These are phyloP conservation scores for Alosa alosa DNA, from an alignment of 2,113 vertebrate species.

Conservation along the genomic window DNA sequence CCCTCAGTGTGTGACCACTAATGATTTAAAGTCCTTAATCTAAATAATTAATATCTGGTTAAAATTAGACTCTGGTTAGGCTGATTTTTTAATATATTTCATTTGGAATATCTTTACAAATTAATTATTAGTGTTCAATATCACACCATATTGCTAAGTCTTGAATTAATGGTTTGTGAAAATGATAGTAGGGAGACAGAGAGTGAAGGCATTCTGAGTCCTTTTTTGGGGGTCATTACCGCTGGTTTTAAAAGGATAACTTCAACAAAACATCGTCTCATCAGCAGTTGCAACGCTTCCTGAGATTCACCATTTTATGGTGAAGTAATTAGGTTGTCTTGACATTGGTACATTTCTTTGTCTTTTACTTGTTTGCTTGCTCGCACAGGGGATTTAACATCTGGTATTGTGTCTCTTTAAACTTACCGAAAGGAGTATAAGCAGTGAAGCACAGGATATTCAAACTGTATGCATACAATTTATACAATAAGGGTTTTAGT, in stretches of 20 bases:
- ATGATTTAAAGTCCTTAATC: conserved; percentile 51
- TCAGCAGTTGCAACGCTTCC: not conserved
- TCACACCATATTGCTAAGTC: not conserved
- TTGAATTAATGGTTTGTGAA: not conserved
- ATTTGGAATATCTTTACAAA: conserved; percentile 23
- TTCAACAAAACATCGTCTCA: not conserved
- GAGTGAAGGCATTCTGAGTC: not conserved
- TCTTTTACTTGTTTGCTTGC: not conserved
- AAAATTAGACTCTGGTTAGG: conserved; percentile 47
- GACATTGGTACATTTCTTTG: not conserved
- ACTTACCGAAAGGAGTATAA: not conserved
- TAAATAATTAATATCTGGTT: conserved; percentile 58
- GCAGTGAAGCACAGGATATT: not conserved
- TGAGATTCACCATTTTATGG: not conserved
- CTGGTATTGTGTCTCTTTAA: not conserved
- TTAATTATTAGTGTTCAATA: conserved; percentile 16
- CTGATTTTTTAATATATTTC: conserved; percentile 38
- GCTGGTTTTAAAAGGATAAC: not conserved
- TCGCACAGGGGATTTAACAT: not conserved
- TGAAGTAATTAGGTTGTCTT: not conserved
- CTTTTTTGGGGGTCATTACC: not conserved
- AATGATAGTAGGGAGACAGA: not conserved
- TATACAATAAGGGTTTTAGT: too few species aligned
- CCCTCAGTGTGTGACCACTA: conserved; percentile 23
- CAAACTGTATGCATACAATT: too few species aligned